phyloP scores from a whole-genome alignment of 1,140 invertebrate genomes.

The Cepaea nemoralis region DNA sequence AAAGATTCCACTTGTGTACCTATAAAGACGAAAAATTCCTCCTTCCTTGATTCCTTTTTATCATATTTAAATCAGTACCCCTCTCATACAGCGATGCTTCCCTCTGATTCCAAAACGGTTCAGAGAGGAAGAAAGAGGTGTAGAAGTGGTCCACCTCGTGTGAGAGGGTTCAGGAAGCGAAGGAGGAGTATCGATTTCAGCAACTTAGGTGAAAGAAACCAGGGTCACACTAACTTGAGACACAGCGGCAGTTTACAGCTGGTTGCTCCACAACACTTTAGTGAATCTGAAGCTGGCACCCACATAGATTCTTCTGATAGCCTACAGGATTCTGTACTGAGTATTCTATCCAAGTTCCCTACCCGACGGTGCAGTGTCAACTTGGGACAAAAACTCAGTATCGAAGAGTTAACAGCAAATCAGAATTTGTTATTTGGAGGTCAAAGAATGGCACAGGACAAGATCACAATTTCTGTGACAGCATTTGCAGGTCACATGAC shows the following conservation, averaged over 20 bases:
- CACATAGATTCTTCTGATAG: neutral
- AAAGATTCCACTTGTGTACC: neutral
- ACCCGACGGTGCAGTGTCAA: slow-evolving; percentile 29
- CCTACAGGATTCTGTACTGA: neutral
- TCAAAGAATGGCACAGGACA: neutral
- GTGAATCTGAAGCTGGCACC: neutral
- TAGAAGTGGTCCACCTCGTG: neutral
- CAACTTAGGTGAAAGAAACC: neutral
- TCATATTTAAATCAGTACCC: slow-evolving; percentile 18
- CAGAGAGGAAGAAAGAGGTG: neutral
- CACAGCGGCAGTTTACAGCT: neutral
- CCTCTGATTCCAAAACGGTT: neutral
- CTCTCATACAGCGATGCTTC: neutral
- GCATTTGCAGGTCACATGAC: too few species aligned
- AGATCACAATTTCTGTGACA: neutral
- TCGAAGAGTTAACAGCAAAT: neutral
- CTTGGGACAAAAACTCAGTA: slow-evolving; percentile 16
- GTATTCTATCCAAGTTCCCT: slow-evolving; percentile 11
- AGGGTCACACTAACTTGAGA: neutral
- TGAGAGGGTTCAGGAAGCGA: neutral
- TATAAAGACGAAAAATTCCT: slow-evolving; percentile 14
- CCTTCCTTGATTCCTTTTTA: slow-evolving; percentile 38
- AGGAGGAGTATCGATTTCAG: neutral
- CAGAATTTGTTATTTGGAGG: neutral
- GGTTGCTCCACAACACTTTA: neutral